These are phyloP conservation scores for Mycalesis mineus DNA, from an alignment of 2,888 invertebrate species.

Conservation along the genomic window DNA sequence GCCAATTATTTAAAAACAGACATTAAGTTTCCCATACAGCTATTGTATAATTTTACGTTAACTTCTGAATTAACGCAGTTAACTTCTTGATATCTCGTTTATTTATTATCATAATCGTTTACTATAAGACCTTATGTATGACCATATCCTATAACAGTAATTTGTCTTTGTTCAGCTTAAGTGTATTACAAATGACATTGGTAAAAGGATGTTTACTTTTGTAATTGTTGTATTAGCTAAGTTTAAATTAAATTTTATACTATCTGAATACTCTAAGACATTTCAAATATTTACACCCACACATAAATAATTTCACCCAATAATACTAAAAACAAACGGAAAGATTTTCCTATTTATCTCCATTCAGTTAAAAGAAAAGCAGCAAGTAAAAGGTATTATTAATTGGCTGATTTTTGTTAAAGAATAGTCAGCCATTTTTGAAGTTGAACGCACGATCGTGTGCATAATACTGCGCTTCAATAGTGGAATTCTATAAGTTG, in stretches of 20 bases:
- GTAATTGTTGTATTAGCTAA: no score
- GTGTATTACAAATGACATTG: no score
- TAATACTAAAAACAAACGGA: no score
- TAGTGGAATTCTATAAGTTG: conserved; percentile 39
- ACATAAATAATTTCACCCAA: no score
- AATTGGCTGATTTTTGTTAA: conserved; percentile 4
- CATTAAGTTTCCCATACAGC: neutral
- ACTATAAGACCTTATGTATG: no score
- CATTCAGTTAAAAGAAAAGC: conserved; percentile 21
- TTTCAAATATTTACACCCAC: no score
- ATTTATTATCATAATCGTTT: no score
- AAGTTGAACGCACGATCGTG: conserved; percentile 50
- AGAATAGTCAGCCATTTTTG: conserved; percentile 39
- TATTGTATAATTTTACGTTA: neutral
- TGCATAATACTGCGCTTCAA: conserved; percentile 39
- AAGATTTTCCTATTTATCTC: conserved; percentile 1
- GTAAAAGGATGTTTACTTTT: no score
- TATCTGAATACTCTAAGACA: no score
- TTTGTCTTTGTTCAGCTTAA: no score
- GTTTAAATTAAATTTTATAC: no score
- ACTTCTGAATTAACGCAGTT: neutral
- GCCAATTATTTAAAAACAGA: neutral
- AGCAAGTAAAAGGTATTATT: neutral
- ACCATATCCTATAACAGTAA: no score
- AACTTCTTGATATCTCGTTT: neutral